A percentile compares a stretch with the other conserved stretches of the same genome.
These are phyloP conservation scores for Corvus hawaiiensis DNA, from an alignment of 2,113 vertebrate genomes.

Conservation along the genomic window DNA sequence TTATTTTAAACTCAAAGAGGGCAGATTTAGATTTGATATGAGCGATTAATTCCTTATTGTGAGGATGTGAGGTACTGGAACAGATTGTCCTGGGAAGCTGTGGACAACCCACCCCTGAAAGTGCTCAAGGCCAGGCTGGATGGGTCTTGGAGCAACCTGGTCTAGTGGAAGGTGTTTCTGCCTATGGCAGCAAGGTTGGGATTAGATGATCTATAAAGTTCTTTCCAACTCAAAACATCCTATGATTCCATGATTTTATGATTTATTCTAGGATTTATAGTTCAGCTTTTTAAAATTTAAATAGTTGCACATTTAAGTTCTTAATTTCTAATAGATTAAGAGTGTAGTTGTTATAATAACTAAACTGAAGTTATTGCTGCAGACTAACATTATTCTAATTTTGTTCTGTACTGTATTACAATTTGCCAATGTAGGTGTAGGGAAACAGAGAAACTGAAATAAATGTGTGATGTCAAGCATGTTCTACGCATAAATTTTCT, in stretches of 20 bases:
- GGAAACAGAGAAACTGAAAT: not conserved
- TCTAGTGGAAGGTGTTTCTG: not conserved
- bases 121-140: not conserved
- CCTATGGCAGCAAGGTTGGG: not conserved
- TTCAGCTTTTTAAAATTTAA: not conserved
- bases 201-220: not conserved
- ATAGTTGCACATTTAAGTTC: not conserved
- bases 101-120: not conserved
- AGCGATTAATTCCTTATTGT: not conserved
- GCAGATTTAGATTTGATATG: not conserved
- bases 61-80: not conserved
- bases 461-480: not conserved
- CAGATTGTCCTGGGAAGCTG: not conserved
- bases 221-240: not conserved
- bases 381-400: not conserved
- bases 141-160: not conserved
- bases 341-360: not conserved
- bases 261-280: not conserved
- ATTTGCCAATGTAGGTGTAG: not conserved
- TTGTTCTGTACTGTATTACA: not conserved
- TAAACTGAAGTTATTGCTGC: not conserved
- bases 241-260: not conserved
- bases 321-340: not conserved
- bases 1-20: not conserved
- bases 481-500: not conserved